Evolutionary conservation across 2,888 invertebrate genomes (phyloP), one percentile per base, ranked within the genome.

Genomic region (Rhingia rostrata): DNA sequence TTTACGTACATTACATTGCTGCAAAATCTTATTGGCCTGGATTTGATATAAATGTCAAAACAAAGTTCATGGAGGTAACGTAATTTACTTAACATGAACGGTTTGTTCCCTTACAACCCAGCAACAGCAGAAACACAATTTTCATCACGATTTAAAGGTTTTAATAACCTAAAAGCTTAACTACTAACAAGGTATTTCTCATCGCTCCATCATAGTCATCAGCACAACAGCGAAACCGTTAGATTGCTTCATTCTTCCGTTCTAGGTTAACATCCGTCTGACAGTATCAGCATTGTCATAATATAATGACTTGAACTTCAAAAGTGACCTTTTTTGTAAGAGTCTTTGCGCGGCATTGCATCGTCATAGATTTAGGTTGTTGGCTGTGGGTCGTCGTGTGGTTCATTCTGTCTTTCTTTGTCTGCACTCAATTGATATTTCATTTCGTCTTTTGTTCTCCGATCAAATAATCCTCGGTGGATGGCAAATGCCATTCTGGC

Each of bases 291-390:
- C 53, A 41, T 54, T 53, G 64, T 43, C 72, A 83, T 67, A 73
- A 78, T 78, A 73, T 83, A 83, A 73, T 83, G 72, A 73, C 61
- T 72, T 83, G 78, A 83, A 83, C 78, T 72, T 83, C 61, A 78
- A 78, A 78, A 78, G 53, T 83, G 82, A 83, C 78, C 82, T 83
- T 61, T 70, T 60, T n/a, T 58, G 41, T 58, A 30, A 43, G 22
- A 22, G 1, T 53, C 10, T 53, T 67, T 63, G 54, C 37, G 22
- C 22, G 22, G 22, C 49, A 4, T 49, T 30, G 49, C n/a, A 14
- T 39, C 45, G 63, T 22, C 22, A 22, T 22, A 22, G 22, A 22
- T 22, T 22, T 22, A 22, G 22, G 22, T 22, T 22, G 22, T 22
- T 22, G 22, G 22, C 2, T 22, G 22, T 22, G 22, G 22, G 22